phyloP scores from a whole-genome alignment of 2,888 invertebrate species.

The Cremastobaeus sp. region DNA sequence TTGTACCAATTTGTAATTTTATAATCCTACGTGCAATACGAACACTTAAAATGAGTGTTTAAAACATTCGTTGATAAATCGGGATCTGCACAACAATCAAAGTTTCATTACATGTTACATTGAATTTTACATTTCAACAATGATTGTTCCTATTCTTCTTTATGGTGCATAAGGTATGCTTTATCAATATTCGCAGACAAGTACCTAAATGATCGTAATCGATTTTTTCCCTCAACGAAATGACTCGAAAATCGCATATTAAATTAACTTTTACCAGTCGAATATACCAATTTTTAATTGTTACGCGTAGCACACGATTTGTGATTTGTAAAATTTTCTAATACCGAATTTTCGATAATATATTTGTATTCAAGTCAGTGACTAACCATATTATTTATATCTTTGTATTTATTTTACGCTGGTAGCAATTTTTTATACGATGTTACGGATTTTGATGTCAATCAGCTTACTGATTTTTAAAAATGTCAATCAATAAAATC shows the following conservation, averaged over 20 bases:
- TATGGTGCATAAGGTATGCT: constrained; percentile 25
- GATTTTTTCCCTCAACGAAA: constrained; percentile 5
- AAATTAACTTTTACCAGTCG: constrained; percentile 13
- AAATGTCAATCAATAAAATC: too few relatives aligned
- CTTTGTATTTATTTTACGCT: constrained; percentile 8
- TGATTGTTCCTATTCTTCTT: constrained; percentile 25
- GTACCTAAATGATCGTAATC: not conserved
- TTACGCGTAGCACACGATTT: constrained; percentile 1
- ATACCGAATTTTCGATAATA: constrained; percentile 17
- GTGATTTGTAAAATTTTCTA: constrained; percentile 21
- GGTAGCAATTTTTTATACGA: not conserved
- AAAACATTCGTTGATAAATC: too few relatives aligned
- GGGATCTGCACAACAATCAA: constrained; percentile 6
- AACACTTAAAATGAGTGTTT: too few relatives aligned
- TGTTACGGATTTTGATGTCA: not conserved
- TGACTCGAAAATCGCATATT: constrained; percentile 6
- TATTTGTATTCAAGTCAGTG: constrained; percentile 21
- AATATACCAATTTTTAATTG: constrained; percentile 14
- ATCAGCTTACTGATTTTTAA: too few relatives aligned
- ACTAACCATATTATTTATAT: constrained; percentile 10
- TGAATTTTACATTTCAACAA: not conserved
- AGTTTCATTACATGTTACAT: not conserved
- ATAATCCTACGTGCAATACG: too few relatives aligned
- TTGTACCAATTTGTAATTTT: not conserved
- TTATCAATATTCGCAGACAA: not conserved